Conservation (phyloP, 1,140 invertebrate species). For the Sitophilus oryzae region DNA sequence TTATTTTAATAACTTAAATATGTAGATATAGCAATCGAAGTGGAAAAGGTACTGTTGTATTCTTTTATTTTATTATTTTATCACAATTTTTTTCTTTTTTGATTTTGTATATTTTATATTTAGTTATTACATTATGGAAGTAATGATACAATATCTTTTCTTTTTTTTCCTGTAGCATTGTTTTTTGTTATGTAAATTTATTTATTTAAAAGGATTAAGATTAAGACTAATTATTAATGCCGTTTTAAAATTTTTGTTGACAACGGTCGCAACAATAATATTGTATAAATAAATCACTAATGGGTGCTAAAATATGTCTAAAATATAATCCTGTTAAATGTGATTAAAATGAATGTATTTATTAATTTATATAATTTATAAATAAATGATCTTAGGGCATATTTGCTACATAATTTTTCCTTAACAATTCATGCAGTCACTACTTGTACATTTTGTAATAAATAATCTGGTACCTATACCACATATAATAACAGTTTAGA, state of each 20-base stretch:
- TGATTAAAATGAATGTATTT: too few species aligned
- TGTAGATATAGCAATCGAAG: constrained; percentile 3
- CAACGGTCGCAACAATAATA: too few species aligned
- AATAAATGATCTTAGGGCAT: too few species aligned
- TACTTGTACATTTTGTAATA: constrained; percentile 10
- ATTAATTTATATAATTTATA: too few species aligned
- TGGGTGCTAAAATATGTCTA: too few species aligned
- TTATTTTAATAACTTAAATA: background rate
- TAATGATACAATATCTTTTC: too few species aligned
- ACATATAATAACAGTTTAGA: background rate
- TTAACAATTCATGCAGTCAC: background rate
- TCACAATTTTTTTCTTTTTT: background rate
- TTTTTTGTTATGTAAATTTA: background rate
- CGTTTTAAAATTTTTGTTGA: too few species aligned
- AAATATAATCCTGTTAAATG: too few species aligned
- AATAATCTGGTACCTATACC: background rate
- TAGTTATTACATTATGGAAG: background rate
- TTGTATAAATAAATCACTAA: too few species aligned
- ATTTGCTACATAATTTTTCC: too few species aligned
- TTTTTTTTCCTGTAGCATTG: background rate
- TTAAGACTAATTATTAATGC: too few species aligned
- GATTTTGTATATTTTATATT: constrained; percentile 3
- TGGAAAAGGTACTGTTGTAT: constrained; percentile 6
- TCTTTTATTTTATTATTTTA: constrained; percentile 3
- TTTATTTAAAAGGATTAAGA: background rate